These are phyloP conservation scores for Chymomyza procnemis DNA, from an alignment of 2,888 invertebrate genomes.

Conservation along the genomic window DNA sequence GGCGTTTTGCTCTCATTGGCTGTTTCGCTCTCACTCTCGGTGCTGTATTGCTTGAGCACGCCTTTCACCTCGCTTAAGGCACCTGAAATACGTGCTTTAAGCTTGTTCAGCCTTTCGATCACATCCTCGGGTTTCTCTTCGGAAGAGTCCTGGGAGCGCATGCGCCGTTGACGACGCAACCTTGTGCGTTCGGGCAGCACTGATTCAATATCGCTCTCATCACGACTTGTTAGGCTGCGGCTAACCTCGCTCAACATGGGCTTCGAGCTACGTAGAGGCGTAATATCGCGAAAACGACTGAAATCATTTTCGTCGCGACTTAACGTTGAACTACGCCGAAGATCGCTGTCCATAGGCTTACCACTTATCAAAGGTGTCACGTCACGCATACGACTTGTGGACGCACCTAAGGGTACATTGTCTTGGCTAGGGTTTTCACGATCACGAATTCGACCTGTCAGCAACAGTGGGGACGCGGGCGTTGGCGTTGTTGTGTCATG, in stretches of 20 bases:
- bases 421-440: background rate
- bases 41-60: constrained; percentile 76
- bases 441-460: constrained; percentile 3
- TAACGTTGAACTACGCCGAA: background rate
- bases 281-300: constrained; percentile 50
- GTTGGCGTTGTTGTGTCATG: background rate
- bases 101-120: constrained; percentile 73
- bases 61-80: constrained; percentile 77
- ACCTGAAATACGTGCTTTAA: constrained; percentile 76
- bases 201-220: constrained; percentile 46
- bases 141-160: constrained; percentile 59
- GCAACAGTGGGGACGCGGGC: background rate
- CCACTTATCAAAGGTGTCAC: background rate
- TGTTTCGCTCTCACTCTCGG: constrained; percentile 65
- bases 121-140: constrained; percentile 71
- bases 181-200: constrained; percentile 66
- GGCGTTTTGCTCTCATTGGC: constrained; percentile 34
- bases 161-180: constrained; percentile 69
- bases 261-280: background rate
- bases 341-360: background rate
- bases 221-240: constrained; percentile 43
- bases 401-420: background rate
- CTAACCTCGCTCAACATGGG: constrained; percentile 40
- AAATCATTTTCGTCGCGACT: background rate
- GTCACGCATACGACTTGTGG: constrained; percentile 10